Conservation (phyloP, 2,797 vertebrate genomes). For the Cygnus olor region DNA sequence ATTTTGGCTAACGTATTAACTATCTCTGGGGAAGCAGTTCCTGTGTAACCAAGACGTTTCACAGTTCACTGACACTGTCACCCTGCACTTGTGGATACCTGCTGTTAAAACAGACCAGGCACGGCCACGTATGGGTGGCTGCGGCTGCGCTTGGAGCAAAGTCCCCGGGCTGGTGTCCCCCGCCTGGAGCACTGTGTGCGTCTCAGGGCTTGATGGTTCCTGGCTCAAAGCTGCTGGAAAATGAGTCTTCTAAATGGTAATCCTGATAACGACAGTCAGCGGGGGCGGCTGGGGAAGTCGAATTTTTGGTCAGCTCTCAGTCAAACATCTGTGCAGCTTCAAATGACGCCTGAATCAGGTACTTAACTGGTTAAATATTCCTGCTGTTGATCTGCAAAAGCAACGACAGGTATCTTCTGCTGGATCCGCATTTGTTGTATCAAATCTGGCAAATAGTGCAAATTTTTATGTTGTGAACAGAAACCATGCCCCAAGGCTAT, state of each 20-base stretch:
- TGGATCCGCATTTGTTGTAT: slow-evolving; percentile 23
- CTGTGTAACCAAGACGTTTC: neutral
- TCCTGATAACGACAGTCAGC: fast-evolving
- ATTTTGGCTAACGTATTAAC: neutral
- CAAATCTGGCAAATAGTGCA: slow-evolving; percentile 44
- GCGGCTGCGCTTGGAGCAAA: neutral
- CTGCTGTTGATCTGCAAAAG: neutral
- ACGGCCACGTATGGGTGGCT: neutral
- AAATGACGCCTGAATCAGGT: neutral
- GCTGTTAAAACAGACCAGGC: neutral
- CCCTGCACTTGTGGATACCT: neutral
- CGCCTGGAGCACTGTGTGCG: fast-evolving
- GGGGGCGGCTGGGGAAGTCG: neutral
- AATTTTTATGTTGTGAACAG: slow-evolving; percentile 17
- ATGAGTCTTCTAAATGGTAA: fast-evolving
- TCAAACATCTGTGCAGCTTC: neutral
- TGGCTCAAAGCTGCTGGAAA: neutral
- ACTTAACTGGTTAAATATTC: slow-evolving; percentile 32
- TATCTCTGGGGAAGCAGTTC: neutral
- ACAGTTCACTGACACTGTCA: neutral
- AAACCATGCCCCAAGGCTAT: neutral
- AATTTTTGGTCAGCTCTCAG: neutral
- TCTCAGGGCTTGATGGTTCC: neutral
- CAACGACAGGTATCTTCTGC: slow-evolving; percentile 25
- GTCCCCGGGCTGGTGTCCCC: neutral